Base-by-base conservation (phyloP, 2,888 invertebrate genomes). In the Drosophila peninsularis region DNA sequence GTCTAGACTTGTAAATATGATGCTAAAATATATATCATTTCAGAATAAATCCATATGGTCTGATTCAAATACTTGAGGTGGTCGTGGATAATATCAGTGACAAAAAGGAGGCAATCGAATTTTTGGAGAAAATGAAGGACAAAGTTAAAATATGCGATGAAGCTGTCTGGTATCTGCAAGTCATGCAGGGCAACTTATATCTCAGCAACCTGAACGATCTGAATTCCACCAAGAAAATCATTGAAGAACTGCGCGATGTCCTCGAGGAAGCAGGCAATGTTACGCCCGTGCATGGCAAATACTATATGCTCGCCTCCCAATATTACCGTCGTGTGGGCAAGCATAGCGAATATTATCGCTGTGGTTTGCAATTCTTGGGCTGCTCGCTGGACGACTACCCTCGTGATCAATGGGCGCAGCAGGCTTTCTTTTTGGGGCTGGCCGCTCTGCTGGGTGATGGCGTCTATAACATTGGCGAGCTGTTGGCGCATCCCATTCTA, bases 381-480 rank as follows among this genome's bases (percentile, higher is more conserved):
- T 96, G 96, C 89, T 95, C 96, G 7, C 90, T 97, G 39, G 94
- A 94, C 19, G 94, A 95, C 10, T 93, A 96, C 75, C 94, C 94
- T 2, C 93, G 93, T 54, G 94, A 94, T 71, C 94, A 95, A 56
- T 95, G 96, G 92, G 94, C 95, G 60, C 94, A 95, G 58, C 96
- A 97, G 84, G 99, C 99, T 0, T 97, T 98, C 90, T 95, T 98
- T 82, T 94, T 99, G 5, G 97, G 98, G 0, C 93, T 99, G 9
- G 99, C 99, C 0, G 99, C 98, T 0, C 94, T 99, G 27, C 93
- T 99, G 2, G 99, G 98, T 0, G 97, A 98, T 85, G 97, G 96
- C 24, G 97, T 99, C 21, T 99, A 99, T 92, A 99, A 99, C 92
- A 95, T 99, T 81, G 99, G 98, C 0, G 99, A 99, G 92, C 93